Evolutionary conservation across 2,888 invertebrate genomes (phyloP), one percentile per base, ranked within the genome.

Genomic region (Polymixis flavicincta): DNA sequence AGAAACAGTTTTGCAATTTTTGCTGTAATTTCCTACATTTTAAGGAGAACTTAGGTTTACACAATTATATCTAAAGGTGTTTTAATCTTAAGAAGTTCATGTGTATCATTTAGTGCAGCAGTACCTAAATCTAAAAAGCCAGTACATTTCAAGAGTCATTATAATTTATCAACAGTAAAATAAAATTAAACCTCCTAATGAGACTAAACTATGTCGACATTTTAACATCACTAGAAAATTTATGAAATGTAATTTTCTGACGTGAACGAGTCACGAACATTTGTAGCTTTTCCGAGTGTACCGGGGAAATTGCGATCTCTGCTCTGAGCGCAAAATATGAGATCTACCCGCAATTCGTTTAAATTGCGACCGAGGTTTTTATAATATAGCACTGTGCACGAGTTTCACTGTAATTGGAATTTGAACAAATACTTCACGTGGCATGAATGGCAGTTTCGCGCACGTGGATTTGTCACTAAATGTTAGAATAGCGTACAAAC

Each of bases 221-320:
- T 79, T 55, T 74, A 50, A 83, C 95, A 90, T 88, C 96, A 92
- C 95, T 95, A 94, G 89, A 92, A 59, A 79, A 92, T 93, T 93
- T 95, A 94, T 95, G 94, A 96, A 96, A 96, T 96, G 95, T 96
- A 96, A 96, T 96, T 96, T 96, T 96, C 95, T 93, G 94, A 93
- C 94, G 94, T 92, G 92, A 94, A 93, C 93, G 92, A 94, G 92
- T 94, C 93, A 90, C 91, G 92, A 94, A 95, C 96, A 96, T 96
- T 96, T 96, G 96, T 96, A 96, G 96, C 96, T 93, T 96, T 96
- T 92, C 95, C 94, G 92, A 95, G 95, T 94, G 93, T 93, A 93
- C 94, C 94, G 90, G 94, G 95, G 94, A 95, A 96, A 96, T 96
- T 95, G 96, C 96, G 96, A 95, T 95, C 95, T 94, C 92, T 87